Percentiles rank a stretch among this genome's conserved stretches.
phyloP scores from a whole-genome alignment of 2,113 vertebrate species.

The Macquaria ambigua region DNA sequence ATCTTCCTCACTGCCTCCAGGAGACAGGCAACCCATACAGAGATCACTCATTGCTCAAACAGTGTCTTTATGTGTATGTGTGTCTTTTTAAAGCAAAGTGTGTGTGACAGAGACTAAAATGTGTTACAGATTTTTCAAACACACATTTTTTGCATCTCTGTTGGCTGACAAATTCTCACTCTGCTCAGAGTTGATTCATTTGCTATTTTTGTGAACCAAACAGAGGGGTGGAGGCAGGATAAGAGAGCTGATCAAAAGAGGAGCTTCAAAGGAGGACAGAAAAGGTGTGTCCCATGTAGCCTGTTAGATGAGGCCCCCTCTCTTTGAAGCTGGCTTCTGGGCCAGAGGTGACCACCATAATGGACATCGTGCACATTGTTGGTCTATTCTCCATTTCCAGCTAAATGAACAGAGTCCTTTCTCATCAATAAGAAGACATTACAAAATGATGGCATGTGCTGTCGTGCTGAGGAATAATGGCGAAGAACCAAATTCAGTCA shows the following conservation, averaged over 20 bases:
- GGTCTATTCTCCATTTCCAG: conserved; percentile 43
- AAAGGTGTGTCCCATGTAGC: conserved; percentile 70
- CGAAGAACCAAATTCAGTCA: not conserved
- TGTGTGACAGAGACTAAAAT: conserved; percentile 28
- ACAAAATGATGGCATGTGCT: conserved; percentile 19
- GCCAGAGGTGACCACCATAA: conserved; percentile 79
- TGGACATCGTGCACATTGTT: conserved; percentile 68
- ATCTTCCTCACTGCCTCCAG: conserved; percentile 50
- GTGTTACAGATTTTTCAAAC: conserved; percentile 55
- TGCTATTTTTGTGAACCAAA: conserved; percentile 63
- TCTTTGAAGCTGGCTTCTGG: conserved; percentile 79
- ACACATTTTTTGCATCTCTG: conserved; percentile 61
- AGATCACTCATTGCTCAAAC: conserved; percentile 56
- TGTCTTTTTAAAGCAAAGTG: conserved; percentile 32
- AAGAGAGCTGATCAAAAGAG: conserved; percentile 83
- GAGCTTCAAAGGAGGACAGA: conserved; percentile 81
- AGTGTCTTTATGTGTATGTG: conserved; percentile 15
- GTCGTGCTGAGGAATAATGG: not conserved
- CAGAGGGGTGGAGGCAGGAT: conserved; percentile 63
- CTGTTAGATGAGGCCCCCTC: conserved; percentile 68
- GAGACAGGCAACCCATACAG: conserved; percentile 50
- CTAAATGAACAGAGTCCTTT: conserved; percentile 55
- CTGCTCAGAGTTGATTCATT: conserved; percentile 64
- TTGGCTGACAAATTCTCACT: conserved; percentile 64
- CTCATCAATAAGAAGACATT: conserved; percentile 48